Evolutionary conservation across 2,888 invertebrate genomes (phyloP).

Genomic region (Merodon equestris): DNA sequence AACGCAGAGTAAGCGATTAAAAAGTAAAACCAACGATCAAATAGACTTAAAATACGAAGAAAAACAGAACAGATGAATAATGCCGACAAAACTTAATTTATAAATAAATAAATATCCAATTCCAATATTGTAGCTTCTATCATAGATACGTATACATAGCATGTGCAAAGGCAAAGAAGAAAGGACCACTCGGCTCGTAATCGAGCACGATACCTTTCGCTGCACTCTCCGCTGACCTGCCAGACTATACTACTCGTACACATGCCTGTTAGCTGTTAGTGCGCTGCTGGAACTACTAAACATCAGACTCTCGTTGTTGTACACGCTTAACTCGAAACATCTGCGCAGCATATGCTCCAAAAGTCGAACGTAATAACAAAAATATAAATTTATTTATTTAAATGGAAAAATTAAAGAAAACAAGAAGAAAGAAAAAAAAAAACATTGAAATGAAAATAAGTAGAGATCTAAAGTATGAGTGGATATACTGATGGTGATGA

Average conservation of each 20-base stretch:
- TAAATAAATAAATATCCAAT: slow-evolving; percentile 67
- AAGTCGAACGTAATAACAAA: slow-evolving; percentile 62
- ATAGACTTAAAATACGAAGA: slow-evolving; percentile 11
- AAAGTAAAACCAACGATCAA: too few relatives aligned
- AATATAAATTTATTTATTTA: slow-evolving; percentile 68
- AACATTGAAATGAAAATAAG: slow-evolving; percentile 38
- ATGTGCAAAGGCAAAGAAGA: slow-evolving; percentile 4
- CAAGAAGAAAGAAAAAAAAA: slow-evolving; percentile 27
- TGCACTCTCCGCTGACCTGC: slow-evolving; percentile 20
- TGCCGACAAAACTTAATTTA: slow-evolving; percentile 63
- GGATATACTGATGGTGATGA: slow-evolving; percentile 47
- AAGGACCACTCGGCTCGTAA: slow-evolving; percentile 31
- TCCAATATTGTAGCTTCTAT: slow-evolving; percentile 50
- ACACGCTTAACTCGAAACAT: slow-evolving; percentile 47
- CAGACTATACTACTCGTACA: too few relatives aligned
- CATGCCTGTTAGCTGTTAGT: slow-evolving; percentile 4
- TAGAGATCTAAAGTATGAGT: slow-evolving; percentile 57
- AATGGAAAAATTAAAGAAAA: slow-evolving; percentile 61
- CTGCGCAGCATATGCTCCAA: slow-evolving; percentile 63
- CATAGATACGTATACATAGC: background rate
- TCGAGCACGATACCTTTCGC: slow-evolving; percentile 18
- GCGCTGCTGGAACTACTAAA: slow-evolving; percentile 38
- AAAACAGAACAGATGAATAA: slow-evolving; percentile 57
- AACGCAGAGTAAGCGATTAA: too few relatives aligned
- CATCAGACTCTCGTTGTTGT: slow-evolving; percentile 27